Evolutionary conservation across 2,888 invertebrate species (phyloP).

Genomic region (Himalopsyche tibetana): DNA sequence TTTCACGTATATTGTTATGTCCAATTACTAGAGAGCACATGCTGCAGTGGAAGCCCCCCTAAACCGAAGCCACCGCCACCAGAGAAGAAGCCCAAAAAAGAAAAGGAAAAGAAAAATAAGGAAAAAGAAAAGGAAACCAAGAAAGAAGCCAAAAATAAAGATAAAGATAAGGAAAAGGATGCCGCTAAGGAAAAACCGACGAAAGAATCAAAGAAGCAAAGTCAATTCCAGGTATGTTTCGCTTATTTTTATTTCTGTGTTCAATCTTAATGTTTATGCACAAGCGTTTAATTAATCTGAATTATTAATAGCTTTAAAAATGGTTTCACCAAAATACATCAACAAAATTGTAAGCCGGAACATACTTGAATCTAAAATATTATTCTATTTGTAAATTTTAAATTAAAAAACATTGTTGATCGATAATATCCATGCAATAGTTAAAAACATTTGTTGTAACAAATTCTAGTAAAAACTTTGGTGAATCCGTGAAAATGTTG

Average conservation of each 20-base stretch:
- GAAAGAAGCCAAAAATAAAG: constrained; percentile 79
- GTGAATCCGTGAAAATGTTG: neutral
- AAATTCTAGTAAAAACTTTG: too few species aligned
- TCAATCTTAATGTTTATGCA: too few species aligned
- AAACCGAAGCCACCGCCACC: constrained; percentile 81
- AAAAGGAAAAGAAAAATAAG: constrained; percentile 75
- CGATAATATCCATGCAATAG: too few species aligned
- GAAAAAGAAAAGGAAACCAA: constrained; percentile 76
- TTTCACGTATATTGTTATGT: neutral
- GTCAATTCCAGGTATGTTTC: constrained; percentile 80
- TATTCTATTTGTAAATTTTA: too few species aligned
- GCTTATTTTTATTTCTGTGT: neutral
- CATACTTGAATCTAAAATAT: too few species aligned
- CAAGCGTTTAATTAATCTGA: too few species aligned
- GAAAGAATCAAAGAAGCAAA: constrained; percentile 80
- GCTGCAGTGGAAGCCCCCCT: constrained; percentile 85
- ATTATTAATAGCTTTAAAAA: too few species aligned
- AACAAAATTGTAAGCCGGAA: too few species aligned
- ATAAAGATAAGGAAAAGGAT: constrained; percentile 76
- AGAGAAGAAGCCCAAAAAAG: constrained; percentile 83
- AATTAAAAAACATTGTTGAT: too few species aligned
- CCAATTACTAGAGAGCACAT: constrained; percentile 82
- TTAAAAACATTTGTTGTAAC: too few species aligned
- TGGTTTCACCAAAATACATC: too few species aligned
- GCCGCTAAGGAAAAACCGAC: constrained; percentile 78